Evolutionary conservation across 2,797 vertebrate species (phyloP).

Genomic region (Tokudaia tokunoshimensis): DNA sequence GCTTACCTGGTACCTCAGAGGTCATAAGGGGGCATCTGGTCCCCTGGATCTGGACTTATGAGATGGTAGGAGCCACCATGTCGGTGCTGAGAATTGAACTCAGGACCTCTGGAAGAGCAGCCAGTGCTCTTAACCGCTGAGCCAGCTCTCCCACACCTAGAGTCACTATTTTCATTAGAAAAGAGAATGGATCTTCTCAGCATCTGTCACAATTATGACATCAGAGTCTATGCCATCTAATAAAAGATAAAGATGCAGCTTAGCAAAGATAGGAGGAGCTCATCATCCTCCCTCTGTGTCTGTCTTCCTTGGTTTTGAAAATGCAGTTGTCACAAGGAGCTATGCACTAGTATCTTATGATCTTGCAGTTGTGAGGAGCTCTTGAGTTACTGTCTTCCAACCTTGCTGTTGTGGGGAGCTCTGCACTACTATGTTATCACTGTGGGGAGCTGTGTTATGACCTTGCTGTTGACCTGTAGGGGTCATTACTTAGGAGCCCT

Average conservation of each 20-base stretch:
- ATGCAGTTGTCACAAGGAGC: background rate
- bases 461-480: background rate
- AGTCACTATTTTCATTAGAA: constrained; percentile 14
- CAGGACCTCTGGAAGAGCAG: background rate
- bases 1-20: background rate
- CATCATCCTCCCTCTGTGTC: background rate
- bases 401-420: too few relatives aligned
- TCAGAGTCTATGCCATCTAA: background rate
- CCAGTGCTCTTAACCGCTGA: background rate
- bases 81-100: background rate
- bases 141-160: background rate
- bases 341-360: background rate
- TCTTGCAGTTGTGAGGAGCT: too few relatives aligned
- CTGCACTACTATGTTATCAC: too few relatives aligned
- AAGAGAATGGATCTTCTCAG: background rate
- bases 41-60: background rate
- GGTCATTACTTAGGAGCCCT: background rate
- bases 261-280: background rate
- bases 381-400: too few relatives aligned
- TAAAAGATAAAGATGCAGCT: background rate
- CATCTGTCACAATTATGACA: constrained; percentile 2
- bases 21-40: background rate
- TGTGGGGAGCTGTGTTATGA: background rate
- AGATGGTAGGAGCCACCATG: background rate
- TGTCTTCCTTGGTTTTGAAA: constrained; percentile 54